These are phyloP conservation scores for Loriculus beryllinus DNA, from an alignment of 2,797 vertebrate species.

Conservation along the genomic window DNA sequence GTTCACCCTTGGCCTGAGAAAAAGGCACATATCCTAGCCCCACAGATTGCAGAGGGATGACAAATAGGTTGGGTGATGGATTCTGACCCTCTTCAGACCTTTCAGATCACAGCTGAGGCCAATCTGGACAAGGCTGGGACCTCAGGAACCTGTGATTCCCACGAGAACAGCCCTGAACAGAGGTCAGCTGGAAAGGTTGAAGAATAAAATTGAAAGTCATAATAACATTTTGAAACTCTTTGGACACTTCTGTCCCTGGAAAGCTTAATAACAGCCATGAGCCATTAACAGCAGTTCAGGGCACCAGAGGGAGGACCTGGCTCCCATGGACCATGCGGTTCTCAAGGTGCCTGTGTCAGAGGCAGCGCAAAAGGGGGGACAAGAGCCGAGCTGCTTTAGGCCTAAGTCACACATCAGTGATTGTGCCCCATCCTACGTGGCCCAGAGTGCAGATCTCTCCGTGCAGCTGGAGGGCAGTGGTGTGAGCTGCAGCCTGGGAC, in stretches of 20 bases:
- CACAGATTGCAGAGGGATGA: background rate
- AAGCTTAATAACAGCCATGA: background rate
- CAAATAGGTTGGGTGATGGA: background rate
- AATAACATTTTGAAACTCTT: background rate
- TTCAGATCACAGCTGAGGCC: background rate
- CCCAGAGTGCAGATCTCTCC: background rate
- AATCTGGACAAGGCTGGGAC: background rate
- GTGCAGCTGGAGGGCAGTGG: background rate
- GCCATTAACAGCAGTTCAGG: background rate
- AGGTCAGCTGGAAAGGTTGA: background rate
- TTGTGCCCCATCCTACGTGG: fast-evolving
- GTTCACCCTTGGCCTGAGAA: background rate
- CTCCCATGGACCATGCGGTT: fast-evolving
- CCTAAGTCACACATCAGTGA: fast-evolving
- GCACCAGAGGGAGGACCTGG: background rate
- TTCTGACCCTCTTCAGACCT: background rate
- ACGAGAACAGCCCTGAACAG: background rate
- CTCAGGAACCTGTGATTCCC: background rate
- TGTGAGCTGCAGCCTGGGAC: background rate
- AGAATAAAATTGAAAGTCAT: background rate
- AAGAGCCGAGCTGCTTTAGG: background rate
- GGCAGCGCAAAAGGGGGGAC: fast-evolving
- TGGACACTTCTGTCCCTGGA: background rate
- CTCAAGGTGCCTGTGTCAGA: background rate
- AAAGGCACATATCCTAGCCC: background rate